phyloP scores from a whole-genome alignment of 2,888 invertebrate species.

The Meiosimyza platycephala region DNA sequence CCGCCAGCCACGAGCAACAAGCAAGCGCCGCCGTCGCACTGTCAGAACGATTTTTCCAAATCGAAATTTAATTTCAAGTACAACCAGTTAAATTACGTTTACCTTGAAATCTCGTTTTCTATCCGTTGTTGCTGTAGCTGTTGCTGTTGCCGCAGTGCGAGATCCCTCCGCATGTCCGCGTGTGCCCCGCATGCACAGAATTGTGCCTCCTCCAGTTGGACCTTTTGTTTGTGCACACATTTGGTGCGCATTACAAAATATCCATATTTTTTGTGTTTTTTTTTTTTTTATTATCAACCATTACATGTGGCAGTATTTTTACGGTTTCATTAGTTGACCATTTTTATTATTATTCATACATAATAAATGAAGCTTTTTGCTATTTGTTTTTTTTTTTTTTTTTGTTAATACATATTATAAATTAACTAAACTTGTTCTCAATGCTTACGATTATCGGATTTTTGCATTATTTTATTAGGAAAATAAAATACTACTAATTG shows the following conservation, averaged over 20 bases:
- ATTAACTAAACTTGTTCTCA: not conserved
- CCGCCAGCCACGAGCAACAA: slow-evolving; percentile 22
- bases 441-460: too few species aligned
- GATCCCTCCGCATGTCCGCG: not conserved
- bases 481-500: too few species aligned
- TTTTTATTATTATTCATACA: slow-evolving; percentile 3
- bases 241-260: slow-evolving; percentile 19
- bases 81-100: slow-evolving; percentile 51
- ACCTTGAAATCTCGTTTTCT: slow-evolving; percentile 52
- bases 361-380: not conserved
- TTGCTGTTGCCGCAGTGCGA: not conserved
- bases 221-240: slow-evolving; percentile 4
- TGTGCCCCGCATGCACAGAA: not conserved
- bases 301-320: slow-evolving; percentile 25
- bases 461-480: not conserved
- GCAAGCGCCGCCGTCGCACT: slow-evolving; percentile 30
- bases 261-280: slow-evolving; percentile 30
- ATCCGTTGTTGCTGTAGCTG: slow-evolving; percentile 37
- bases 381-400: not conserved
- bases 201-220: slow-evolving; percentile 13
- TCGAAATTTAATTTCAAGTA: slow-evolving; percentile 54
- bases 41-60: slow-evolving; percentile 53
- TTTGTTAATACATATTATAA: not conserved
- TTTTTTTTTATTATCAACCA: slow-evolving; percentile 28
- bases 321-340: slow-evolving; percentile 32